Conservation (phyloP, 2,888 invertebrate genomes). For the Drosophila percnosoma region DNA sequence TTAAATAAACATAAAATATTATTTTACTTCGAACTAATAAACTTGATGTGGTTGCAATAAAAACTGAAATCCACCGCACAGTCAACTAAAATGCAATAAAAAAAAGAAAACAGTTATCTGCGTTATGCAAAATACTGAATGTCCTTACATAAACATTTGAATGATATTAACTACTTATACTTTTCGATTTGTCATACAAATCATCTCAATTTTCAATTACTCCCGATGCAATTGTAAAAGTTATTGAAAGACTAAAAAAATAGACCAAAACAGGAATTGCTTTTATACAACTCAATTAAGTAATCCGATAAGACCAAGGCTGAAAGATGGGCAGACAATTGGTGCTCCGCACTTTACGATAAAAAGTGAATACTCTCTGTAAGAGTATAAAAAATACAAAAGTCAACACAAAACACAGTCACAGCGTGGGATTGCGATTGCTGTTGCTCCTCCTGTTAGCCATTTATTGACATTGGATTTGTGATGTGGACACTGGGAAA, state of each 20-base stretch:
- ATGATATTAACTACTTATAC: background rate
- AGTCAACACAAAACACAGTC: slow-evolving; percentile 52
- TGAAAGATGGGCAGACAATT: background rate
- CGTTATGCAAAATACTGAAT: background rate
- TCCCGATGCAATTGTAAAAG: background rate
- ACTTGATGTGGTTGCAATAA: slow-evolving; percentile 68
- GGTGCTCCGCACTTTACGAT: background rate
- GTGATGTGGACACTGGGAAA: slow-evolving; percentile 47
- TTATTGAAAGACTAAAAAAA: background rate
- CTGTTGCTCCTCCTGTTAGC: slow-evolving; percentile 29
- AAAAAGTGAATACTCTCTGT: slow-evolving; percentile 10
- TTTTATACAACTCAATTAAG: background rate
- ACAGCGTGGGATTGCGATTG: background rate
- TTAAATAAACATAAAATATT: slow-evolving; percentile 72
- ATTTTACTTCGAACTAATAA: slow-evolving; percentile 72
- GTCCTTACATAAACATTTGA: slow-evolving; percentile 3
- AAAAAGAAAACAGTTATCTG: slow-evolving; percentile 19
- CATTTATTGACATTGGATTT: slow-evolving; percentile 73
- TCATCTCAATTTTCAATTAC: background rate
- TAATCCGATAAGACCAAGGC: background rate
- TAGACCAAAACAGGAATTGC: background rate
- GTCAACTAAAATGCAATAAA: slow-evolving; percentile 73
- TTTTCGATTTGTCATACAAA: background rate
- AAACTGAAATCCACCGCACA: slow-evolving; percentile 52
- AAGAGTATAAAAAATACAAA: slow-evolving; percentile 46